A percentile compares a stretch with the other conserved stretches of the same genome.
phyloP scores from a whole-genome alignment of 2,797 vertebrate species.

The Monodelphis domestica region DNA sequence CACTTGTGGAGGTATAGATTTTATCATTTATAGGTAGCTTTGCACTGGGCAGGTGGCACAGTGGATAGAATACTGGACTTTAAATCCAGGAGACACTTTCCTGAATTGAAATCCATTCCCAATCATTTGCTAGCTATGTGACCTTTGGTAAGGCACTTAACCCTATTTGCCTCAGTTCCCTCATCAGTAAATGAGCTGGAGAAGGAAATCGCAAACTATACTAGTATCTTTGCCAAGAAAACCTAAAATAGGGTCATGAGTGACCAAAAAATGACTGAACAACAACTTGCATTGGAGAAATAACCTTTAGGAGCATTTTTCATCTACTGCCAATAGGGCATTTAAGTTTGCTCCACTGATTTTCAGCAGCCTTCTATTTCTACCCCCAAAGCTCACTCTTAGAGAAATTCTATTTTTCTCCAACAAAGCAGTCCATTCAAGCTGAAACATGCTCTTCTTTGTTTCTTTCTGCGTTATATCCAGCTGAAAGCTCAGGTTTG shows the following conservation, averaged over 20 bases:
- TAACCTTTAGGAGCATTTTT: neutral
- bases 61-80: neutral
- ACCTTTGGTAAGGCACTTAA: too few species aligned
- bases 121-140: neutral
- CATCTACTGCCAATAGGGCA: neutral
- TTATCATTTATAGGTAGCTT: neutral
- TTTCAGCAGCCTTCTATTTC: neutral
- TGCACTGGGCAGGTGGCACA: neutral
- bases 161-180: too few species aligned
- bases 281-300: neutral
- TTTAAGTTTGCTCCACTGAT: constrained; percentile 14
- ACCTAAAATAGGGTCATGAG: too few species aligned
- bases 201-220: too few species aligned
- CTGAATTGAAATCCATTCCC: neutral
- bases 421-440: constrained; percentile 39
- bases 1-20: neutral
- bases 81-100: neutral
- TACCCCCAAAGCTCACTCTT: neutral
- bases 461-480: neutral
- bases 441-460: constrained; percentile 29
- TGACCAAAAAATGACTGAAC: too few species aligned
- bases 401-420: constrained; percentile 32
- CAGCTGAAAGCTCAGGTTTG: neutral
- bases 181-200: too few species aligned
- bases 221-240: too few species aligned